Base-by-base conservation (phyloP, 1,140 invertebrate genomes). In the Drosophila azteca region DNA sequence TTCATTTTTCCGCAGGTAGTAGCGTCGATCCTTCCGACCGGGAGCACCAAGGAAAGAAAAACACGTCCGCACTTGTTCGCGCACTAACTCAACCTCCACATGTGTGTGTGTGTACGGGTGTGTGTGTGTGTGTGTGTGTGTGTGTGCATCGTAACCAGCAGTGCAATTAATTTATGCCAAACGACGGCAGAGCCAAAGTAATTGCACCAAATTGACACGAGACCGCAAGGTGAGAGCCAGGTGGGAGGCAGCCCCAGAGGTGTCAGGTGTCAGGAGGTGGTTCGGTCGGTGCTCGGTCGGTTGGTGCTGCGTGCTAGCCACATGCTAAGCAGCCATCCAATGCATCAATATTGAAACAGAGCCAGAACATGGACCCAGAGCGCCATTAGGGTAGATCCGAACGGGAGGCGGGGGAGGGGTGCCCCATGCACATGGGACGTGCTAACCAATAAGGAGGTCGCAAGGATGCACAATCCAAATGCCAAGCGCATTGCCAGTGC, bases 141-240 rank as follows among this genome's bases (percentile, higher is more conserved):
- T 65, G 61, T 62, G 11, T 39, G 35, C 35, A 3, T 5, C 5
- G 24, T 24, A 24, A 3, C 35, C 35, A 11, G 35, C 0, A 39
- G 35, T 83, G 84, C 69, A 88, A 83, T 88, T 88, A 88, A 88
- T 88, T 79, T 79, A 83, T 88, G 72, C 79, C 76, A 89, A 83
- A 39, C 24, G 24, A 71, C 72, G 76, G 72, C 71, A 73, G 62
- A 73, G 62, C 20, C 62, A 50, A 88, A 82, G 79, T 88, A 88
- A 88, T 88, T 83, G 79, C 76, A 65, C 50, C 45, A 70, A 88
- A 83, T 89, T 88, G 84, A 79, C 68, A 74, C 52, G 58, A 73
- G 61, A 73, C 83, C 75, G 44, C 78, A 82, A 79, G 35, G 26
- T 51, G 41, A 39, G 5, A 26, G 5, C 24, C 24, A 26, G 24